phyloP scores from a whole-genome alignment of 1,140 invertebrate genomes.

The Ruditapes philippinarum region DNA sequence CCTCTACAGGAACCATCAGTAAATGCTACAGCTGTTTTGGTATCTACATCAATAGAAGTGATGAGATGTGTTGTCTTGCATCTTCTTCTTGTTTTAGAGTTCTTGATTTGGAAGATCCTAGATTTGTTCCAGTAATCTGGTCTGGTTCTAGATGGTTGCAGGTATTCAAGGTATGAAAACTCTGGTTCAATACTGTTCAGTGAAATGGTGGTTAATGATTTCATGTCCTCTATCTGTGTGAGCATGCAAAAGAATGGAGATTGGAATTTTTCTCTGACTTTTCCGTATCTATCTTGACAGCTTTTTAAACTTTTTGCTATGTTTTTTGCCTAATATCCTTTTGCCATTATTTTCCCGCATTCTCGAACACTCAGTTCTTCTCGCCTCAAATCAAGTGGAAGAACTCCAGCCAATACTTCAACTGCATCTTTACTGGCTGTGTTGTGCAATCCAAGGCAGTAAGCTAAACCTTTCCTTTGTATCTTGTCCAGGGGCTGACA shows the following conservation, averaged over 20 bases:
- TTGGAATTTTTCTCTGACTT: background rate
- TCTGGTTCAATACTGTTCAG: slow-evolving; percentile 19
- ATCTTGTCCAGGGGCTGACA: background rate
- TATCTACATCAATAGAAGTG: background rate
- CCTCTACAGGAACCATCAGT: slow-evolving; percentile 52
- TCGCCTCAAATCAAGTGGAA: background rate
- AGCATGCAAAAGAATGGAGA: slow-evolving; percentile 8
- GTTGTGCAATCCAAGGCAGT: background rate
- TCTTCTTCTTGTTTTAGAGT: background rate
- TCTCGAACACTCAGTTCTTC: slow-evolving; percentile 16
- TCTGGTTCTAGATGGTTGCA: background rate
- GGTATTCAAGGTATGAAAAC: slow-evolving; percentile 9
- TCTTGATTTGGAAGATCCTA: slow-evolving; percentile 3
- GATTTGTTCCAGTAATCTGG: slow-evolving; percentile 33
- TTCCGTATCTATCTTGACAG: background rate
- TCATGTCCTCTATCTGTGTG: background rate
- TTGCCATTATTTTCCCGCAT: slow-evolving; percentile 18
- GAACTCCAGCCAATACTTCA: background rate
- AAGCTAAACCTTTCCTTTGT: background rate
- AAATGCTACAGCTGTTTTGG: slow-evolving; percentile 30
- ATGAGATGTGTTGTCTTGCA: background rate
- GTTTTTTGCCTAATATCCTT: background rate
- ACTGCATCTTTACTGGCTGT: background rate
- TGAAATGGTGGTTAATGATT: background rate
- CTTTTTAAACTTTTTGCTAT: background rate